Evolutionary conservation across 1,140 invertebrate species (phyloP).

Genomic region (Zaprionus ghesquierei): DNA sequence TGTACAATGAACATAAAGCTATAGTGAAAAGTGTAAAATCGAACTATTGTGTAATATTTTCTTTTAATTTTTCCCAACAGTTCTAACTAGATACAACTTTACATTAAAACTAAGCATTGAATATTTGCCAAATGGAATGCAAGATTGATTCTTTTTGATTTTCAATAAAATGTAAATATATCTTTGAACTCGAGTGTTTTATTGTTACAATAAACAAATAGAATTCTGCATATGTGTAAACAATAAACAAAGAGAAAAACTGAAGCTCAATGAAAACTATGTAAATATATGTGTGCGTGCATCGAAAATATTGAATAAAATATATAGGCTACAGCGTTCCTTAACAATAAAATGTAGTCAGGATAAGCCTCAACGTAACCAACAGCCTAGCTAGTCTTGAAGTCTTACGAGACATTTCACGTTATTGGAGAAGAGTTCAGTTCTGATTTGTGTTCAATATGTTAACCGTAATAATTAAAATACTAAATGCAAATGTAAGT

Average conservation of each 20-base stretch:
- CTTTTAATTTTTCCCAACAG: not conserved
- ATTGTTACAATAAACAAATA: conserved; percentile 4
- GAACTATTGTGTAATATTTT: not conserved
- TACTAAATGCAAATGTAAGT: conserved; percentile 45
- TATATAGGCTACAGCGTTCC: conserved; percentile 43
- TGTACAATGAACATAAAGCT: not conserved
- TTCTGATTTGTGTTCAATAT: conserved; percentile 24
- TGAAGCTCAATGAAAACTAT: conserved; percentile 22
- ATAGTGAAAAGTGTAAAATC: not conserved
- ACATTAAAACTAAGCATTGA: not conserved
- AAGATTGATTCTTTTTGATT: not conserved
- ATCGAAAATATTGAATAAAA: too few species aligned
- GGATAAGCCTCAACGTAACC: conserved; percentile 17
- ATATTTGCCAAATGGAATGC: not conserved
- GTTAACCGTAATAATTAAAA: conserved; percentile 4
- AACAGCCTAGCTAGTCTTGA: conserved; percentile 56
- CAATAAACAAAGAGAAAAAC: conserved; percentile 9
- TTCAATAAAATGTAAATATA: conserved; percentile 33
- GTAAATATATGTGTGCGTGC: conserved; percentile 61
- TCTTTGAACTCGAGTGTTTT: not conserved
- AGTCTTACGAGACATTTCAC: conserved; percentile 52
- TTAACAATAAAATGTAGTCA: conserved; percentile 22
- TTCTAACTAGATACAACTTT: not conserved
- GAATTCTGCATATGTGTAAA: conserved; percentile 30
- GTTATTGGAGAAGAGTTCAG: conserved; percentile 28